phyloP scores from a whole-genome alignment of 2,888 invertebrate genomes.

The Furcula furcula region DNA sequence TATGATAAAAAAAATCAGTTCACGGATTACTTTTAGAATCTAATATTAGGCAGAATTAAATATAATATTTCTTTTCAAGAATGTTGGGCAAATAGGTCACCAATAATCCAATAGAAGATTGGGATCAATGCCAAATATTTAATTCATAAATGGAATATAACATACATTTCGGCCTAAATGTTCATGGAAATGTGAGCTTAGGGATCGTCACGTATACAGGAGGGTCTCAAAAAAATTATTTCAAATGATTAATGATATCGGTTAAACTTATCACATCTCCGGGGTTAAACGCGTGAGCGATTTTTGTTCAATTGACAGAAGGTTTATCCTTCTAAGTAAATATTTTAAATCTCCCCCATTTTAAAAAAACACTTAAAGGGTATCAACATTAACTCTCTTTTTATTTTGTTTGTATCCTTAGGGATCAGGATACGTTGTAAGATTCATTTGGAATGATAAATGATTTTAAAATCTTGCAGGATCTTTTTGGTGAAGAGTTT shows the following conservation, averaged over 20 bases:
- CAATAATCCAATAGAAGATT: not conserved
- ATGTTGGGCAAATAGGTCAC: not conserved
- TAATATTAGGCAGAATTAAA: too few species aligned
- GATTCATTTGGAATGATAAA: constrained; percentile 47
- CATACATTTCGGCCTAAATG: constrained; percentile 10
- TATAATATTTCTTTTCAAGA: not conserved
- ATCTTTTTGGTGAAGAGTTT: constrained; percentile 1
- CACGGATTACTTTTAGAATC: too few species aligned
- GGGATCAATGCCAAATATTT: not conserved
- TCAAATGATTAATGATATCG: constrained; percentile 70
- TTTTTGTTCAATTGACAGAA: constrained; percentile 67
- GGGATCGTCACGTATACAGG: constrained; percentile 30
- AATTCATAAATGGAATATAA: not conserved
- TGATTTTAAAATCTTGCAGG: constrained; percentile 32
- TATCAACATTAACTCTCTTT: constrained; percentile 43
- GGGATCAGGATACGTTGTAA: constrained; percentile 38
- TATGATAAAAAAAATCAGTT: too few species aligned
- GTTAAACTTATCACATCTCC: constrained; percentile 33
- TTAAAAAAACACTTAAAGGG: constrained; percentile 53
- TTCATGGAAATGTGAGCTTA: constrained; percentile 27
- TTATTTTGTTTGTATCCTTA: constrained; percentile 51
- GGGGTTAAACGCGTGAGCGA: constrained; percentile 57
- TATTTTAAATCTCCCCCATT: constrained; percentile 40
- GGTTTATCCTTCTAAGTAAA: constrained; percentile 57
- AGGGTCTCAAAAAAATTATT: constrained; percentile 46